Evolutionary conservation across 2,888 invertebrate genomes (phyloP).

Genomic region (Glyphotaelius pellucidus): DNA sequence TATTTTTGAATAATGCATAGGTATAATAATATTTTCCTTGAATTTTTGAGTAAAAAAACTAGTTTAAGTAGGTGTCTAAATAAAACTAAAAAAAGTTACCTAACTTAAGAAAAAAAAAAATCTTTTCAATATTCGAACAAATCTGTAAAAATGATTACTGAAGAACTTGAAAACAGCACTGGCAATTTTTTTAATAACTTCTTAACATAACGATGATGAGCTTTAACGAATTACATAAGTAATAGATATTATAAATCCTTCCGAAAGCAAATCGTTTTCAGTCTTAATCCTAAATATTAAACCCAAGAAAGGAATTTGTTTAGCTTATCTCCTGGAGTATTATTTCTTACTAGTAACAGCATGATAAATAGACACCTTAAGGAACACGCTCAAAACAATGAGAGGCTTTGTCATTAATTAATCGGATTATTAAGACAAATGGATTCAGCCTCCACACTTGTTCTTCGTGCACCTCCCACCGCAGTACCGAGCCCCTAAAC

Average conservation of each 20-base stretch:
- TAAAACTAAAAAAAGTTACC: too few species aligned
- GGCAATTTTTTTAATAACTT: not conserved
- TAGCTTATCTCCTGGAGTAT: not conserved
- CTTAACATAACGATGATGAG: not conserved
- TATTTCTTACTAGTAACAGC: slow-evolving; percentile 34
- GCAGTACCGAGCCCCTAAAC: not conserved
- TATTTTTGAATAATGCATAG: too few species aligned
- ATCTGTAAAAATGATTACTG: too few species aligned
- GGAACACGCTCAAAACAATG: slow-evolving; percentile 12
- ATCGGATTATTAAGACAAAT: slow-evolving; percentile 42
- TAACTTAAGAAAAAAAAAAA: too few species aligned
- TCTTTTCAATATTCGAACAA: too few species aligned
- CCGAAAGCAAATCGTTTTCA: not conserved
- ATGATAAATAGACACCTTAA: slow-evolving; percentile 23
- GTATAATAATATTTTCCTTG: too few species aligned
- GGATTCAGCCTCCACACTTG: slow-evolving; percentile 10
- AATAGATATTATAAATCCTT: not conserved
- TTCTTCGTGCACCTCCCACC: not conserved
- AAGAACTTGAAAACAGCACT: too few species aligned
- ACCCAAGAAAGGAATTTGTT: not conserved
- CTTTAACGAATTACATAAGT: not conserved
- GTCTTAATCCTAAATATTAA: not conserved
- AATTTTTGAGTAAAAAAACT: too few species aligned
- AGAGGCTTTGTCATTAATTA: slow-evolving; percentile 41
- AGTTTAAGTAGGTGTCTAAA: too few species aligned